A percentile compares a stretch with the other conserved stretches of the same genome.
Evolutionary conservation across 1,140 invertebrate genomes (phyloP).

Genomic region (Ridgeia piscesae): DNA sequence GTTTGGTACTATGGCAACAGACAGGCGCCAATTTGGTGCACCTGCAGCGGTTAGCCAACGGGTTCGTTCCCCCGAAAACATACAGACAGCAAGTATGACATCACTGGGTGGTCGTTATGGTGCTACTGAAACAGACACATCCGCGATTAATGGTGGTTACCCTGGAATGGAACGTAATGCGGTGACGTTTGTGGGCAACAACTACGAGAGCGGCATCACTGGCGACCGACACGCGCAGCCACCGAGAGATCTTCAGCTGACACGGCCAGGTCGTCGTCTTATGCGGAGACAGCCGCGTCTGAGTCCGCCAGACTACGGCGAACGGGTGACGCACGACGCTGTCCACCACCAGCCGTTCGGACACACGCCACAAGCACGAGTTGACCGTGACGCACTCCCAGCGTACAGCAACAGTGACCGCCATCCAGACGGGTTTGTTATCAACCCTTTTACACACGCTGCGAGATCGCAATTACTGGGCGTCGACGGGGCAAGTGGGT

Average conservation of each 20-base stretch:
- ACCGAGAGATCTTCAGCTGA: not conserved
- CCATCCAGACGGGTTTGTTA: not conserved
- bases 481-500: not conserved
- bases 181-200: not conserved
- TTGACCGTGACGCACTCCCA: not conserved
- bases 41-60: not conserved
- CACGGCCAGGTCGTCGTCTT: not conserved
- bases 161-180: not conserved
- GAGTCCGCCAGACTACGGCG: not conserved
- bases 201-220: not conserved
- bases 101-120: not conserved
- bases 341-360: not conserved
- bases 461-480: not conserved
- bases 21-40: not conserved
- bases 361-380: not conserved
- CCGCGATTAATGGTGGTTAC: not conserved
- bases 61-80: not conserved
- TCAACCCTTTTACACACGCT: not conserved
- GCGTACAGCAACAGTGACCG: not conserved
- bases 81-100: not conserved
- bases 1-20: not conserved
- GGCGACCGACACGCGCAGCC: not conserved
- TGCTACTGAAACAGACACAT: not conserved
- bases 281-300: not conserved
- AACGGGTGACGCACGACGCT: not conserved